These are phyloP conservation scores for Drosophila kambysellisi DNA, from an alignment of 2,888 invertebrate species.

Conservation along the genomic window DNA sequence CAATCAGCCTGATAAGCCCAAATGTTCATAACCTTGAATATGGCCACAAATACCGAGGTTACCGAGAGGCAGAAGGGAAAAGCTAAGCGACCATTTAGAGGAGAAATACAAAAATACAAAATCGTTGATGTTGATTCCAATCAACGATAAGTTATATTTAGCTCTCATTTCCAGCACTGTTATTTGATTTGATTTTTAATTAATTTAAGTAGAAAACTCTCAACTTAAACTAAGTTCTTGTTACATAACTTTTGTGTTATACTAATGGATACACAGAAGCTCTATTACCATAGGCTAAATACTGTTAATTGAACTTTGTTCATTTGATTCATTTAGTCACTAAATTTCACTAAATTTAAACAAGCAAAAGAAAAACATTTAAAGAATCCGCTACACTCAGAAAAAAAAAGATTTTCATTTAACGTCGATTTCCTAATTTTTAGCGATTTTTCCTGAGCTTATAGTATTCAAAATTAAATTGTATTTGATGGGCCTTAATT, in stretches of 20 bases:
- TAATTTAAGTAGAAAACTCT: neutral
- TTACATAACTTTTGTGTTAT: neutral
- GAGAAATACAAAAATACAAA: neutral
- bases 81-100: neutral
- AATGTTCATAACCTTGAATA: neutral
- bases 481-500: neutral
- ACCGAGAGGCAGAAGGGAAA: neutral
- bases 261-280: neutral
- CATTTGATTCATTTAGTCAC: slow-evolving; percentile 17
- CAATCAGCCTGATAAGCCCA: slow-evolving; percentile 26
- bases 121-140: neutral
- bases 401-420: neutral
- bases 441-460: neutral
- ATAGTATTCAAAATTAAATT: neutral
- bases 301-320: neutral
- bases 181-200: neutral
- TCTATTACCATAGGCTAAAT: neutral
- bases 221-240: neutral
- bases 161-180: neutral
- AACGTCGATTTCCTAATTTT: neutral
- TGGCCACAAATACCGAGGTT: neutral
- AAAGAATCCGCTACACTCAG: neutral
- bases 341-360: neutral
- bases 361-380: neutral
- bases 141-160: neutral